phyloP scores from a whole-genome alignment of 2,797 vertebrate genomes.

The Epinephelus coioides region DNA sequence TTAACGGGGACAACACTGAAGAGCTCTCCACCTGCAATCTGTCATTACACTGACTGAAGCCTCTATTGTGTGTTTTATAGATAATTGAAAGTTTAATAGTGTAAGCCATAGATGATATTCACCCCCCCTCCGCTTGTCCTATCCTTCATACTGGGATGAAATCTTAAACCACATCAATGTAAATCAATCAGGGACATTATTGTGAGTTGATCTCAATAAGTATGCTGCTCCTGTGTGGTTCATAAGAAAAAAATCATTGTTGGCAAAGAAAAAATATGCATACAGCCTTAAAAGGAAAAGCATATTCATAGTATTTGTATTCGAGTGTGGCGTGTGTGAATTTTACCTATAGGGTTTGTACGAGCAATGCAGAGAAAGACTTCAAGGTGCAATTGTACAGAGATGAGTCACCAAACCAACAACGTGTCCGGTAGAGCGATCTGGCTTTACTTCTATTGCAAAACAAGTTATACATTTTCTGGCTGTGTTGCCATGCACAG shows the following conservation, averaged over 20 bases:
- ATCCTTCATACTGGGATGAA: conserved; percentile 31
- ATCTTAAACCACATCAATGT: conserved; percentile 56
- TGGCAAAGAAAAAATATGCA: not conserved
- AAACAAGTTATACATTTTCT: conserved; percentile 28
- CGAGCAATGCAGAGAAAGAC: no score
- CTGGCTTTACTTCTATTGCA: not conserved
- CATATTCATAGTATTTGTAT: not conserved
- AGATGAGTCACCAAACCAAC: conserved; percentile 15
- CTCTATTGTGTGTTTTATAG: conserved; percentile 71
- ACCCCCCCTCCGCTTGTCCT: not conserved
- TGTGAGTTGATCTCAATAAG: conserved; percentile 32
- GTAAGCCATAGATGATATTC: conserved; percentile 52
- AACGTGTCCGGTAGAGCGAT: not conserved
- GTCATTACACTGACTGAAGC: conserved; percentile 65
- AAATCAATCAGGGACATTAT: conserved; percentile 59
- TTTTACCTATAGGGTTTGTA: no score
- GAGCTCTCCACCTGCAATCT: conserved; percentile 62
- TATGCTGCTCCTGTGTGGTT: conserved; percentile 11
- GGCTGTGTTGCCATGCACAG: conserved; percentile 3
- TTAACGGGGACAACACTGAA: conserved; percentile 66
- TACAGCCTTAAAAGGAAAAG: not conserved
- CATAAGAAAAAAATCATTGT: conserved; percentile 3
- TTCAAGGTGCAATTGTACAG: not conserved
- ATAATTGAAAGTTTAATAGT: conserved; percentile 80
- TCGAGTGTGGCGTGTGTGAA: no score